These are phyloP conservation scores for Stichopus chloronotus DNA, from an alignment of 35 echinoderm and acorn worm genomes.

Conservation along the genomic window DNA sequence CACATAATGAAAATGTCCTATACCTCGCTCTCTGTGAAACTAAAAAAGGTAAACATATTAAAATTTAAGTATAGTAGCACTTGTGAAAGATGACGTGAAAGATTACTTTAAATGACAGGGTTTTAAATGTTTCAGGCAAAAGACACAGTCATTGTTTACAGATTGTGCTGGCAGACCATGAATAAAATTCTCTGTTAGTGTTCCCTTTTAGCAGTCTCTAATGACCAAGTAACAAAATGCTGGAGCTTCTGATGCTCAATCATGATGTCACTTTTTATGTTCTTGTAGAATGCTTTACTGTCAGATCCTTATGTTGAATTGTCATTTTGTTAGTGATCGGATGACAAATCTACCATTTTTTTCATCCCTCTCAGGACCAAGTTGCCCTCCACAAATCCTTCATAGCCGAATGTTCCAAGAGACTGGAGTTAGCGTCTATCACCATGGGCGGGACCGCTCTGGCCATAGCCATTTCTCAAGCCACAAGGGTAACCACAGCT, in stretches of 20 bases:
- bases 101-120: neutral
- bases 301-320: no score
- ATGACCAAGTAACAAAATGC: no score
- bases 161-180: no score
- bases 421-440: conserved; percentile 83
- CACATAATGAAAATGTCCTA: conserved; percentile 98
- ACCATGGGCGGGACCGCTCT: conserved; percentile 90
- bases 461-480: conserved; percentile 81
- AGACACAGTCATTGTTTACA: no score
- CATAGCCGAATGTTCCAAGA: conserved; percentile 92
- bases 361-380: conserved; percentile 66
- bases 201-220: no score
- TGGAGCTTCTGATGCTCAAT: no score
- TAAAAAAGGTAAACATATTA: conserved; percentile 84
- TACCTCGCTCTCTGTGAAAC: conserved; percentile 75
- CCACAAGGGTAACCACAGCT: conserved; percentile 88
- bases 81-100: no score
- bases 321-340: no score
- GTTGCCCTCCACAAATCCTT: conserved; percentile 89
- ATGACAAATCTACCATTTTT: no score
- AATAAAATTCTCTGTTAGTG: no score
- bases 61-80: neutral
- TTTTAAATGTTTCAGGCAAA: neutral
- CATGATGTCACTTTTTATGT: no score
- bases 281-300: no score